Evolutionary conservation across 2,888 invertebrate genomes (phyloP), one percentile per base, ranked within the genome.

Genomic region (Stramonita haemastoma): DNA sequence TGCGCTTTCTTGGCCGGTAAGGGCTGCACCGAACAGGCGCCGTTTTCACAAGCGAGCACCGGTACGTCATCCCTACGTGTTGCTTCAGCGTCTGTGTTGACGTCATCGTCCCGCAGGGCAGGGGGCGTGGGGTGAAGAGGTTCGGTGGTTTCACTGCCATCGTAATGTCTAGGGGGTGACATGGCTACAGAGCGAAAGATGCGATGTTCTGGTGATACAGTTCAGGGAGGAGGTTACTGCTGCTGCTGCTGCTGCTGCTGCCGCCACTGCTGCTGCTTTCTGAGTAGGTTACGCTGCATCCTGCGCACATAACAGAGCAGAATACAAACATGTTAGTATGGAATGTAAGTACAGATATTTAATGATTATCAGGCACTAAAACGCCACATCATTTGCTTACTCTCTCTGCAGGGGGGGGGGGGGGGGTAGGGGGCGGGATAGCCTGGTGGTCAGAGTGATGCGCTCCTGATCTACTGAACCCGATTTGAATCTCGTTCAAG

Each of bases 11-110:
- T 91, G 19, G 89, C 86, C 26, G 89, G 86, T 22, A 89, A 86
- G 57, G 77, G 86, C 36, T 79, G 84, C 8, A 90, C 90, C 26
- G 79, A 56, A 86, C 90, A 90, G 57, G 83, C 73, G n/a, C 91
- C 91, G 86, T 91, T 91, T 34, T 91, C 91, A 70, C 91, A 91
- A 66, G 90, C 89, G 83, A 91, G 83, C 87, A 91, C 91, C 4
- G 91, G 91, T 17, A 91, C 88, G 84, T 91, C 90, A 34, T 91
- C 91, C 29, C 89, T 77, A n/a, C 89, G 83, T 34, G 36, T n/a
- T 4, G 36, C 73, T 0, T n/a, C 36, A 29, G 70, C 85, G 2
- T 46, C 46, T 22, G 34, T 46, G 46, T 22, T 84, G 70, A 29
- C 85, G n/a, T 85, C 89, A 22, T 73, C 34, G 46, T 19, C 22